Conservation (phyloP, 2,797 vertebrate genomes). For the Phoeniculus purpureus region DNA sequence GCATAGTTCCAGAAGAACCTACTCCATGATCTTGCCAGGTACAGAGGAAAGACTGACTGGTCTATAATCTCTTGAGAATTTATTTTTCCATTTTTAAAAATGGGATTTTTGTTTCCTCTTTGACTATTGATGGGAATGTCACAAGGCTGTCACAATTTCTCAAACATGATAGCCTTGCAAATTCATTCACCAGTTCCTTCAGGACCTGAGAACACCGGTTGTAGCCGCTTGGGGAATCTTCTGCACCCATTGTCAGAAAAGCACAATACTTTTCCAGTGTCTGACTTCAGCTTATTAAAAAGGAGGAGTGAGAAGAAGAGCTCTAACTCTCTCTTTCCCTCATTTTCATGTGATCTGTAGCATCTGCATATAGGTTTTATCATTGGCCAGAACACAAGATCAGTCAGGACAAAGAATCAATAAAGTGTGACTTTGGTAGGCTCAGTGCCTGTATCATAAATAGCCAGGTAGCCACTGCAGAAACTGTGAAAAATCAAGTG, state of each 20-base stretch:
- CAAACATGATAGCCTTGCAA: too few species aligned
- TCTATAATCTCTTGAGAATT: too few species aligned
- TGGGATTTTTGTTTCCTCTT: too few species aligned
- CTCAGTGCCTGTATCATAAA: not conserved
- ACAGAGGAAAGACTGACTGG: too few species aligned
- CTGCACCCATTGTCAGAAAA: not conserved
- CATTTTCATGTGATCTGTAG: not conserved
- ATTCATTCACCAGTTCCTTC: too few species aligned
- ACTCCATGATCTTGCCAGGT: too few species aligned
- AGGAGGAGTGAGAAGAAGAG: not conserved
- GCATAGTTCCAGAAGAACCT: too few species aligned
- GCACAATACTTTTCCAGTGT: not conserved
- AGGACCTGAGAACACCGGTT: too few species aligned
- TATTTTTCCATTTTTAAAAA: too few species aligned
- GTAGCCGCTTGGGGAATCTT: not conserved
- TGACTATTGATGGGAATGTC: too few species aligned
- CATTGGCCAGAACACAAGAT: not conserved
- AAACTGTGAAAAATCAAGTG: not conserved
- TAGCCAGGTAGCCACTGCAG: not conserved
- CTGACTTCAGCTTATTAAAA: not conserved
- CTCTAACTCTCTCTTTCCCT: not conserved
- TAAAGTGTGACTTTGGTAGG: accelerated
- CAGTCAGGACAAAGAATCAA: not conserved
- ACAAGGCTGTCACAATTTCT: too few species aligned
- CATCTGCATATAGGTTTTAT: not conserved